A percentile compares a stretch with the other conserved stretches of the same genome.
These are phyloP conservation scores for Tenebrio molitor DNA, from an alignment of 1,140 invertebrate species.

Conservation along the genomic window DNA sequence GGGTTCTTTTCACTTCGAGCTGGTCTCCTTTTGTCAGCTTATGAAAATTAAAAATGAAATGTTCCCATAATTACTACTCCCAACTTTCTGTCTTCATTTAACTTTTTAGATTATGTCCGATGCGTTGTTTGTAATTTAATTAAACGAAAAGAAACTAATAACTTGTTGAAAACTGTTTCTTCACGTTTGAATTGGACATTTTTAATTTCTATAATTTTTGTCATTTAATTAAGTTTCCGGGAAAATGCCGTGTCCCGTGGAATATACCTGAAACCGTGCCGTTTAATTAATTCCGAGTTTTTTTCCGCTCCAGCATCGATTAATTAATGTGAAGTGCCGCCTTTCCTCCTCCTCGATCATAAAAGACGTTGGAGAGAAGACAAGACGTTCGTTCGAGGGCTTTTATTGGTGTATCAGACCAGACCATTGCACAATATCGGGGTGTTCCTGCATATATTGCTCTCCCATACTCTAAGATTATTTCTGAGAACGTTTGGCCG, in stretches of 20 bases:
- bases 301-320: constrained; percentile 11
- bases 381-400: not conserved
- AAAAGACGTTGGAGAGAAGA: not conserved
- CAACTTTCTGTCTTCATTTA: constrained; percentile 39
- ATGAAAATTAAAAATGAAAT: constrained; percentile 39
- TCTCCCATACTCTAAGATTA: constrained; percentile 30
- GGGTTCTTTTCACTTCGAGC: constrained; percentile 29
- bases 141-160: constrained; percentile 31
- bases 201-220: constrained; percentile 21
- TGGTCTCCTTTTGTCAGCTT: constrained; percentile 31
- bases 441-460: constrained; percentile 35
- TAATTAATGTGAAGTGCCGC: not conserved
- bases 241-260: not conserved
- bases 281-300: constrained; percentile 8
- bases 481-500: constrained; percentile 36
- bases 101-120: constrained; percentile 35
- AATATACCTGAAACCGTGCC: not conserved
- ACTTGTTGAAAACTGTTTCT: constrained; percentile 20
- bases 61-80: constrained; percentile 24
- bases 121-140: constrained; percentile 38
- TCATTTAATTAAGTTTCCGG: constrained; percentile 23
- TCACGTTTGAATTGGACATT: constrained; percentile 13
- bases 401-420: constrained; percentile 29
- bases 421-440: constrained; percentile 31
- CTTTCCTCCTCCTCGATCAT: not conserved